Percentiles rank a stretch among this genome's conserved stretches.
phyloP scores from a whole-genome alignment of 92 coral and sea anemone species.

The Hydrozoanthus gracilis region DNA sequence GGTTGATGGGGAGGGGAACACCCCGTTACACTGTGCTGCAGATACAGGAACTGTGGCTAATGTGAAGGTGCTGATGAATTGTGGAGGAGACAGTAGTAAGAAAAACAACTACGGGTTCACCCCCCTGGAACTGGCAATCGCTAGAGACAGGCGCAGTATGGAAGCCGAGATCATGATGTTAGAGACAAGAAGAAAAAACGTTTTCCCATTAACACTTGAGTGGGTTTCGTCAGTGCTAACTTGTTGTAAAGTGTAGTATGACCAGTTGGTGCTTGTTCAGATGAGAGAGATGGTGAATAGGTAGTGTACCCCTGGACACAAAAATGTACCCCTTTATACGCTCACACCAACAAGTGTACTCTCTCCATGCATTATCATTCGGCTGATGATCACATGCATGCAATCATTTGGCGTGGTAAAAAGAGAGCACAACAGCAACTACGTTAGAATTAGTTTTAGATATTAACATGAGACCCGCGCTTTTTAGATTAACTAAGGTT shows the following conservation, averaged over 20 bases:
- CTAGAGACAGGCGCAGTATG: slow-evolving; percentile 45
- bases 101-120: slow-evolving; percentile 30
- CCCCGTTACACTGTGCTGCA: slow-evolving; percentile 40
- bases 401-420: too few relatives aligned
- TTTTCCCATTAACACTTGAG: slow-evolving; percentile 20
- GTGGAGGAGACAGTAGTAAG: slow-evolving; percentile 23
- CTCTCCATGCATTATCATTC: too few relatives aligned
- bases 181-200: slow-evolving; percentile 11
- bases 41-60: slow-evolving; percentile 16
- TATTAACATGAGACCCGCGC: too few relatives aligned
- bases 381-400: too few relatives aligned
- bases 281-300: too few relatives aligned
- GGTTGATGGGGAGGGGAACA: slow-evolving; percentile 30
- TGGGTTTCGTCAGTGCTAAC: slow-evolving; percentile 33
- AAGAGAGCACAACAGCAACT: too few relatives aligned
- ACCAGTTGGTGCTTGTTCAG: too few relatives aligned
- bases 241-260: background rate
- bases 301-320: too few relatives aligned
- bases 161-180: slow-evolving; percentile 17
- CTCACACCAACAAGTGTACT: too few relatives aligned
- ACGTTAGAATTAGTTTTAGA: too few relatives aligned
- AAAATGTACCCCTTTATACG: too few relatives aligned
- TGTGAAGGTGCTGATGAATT: slow-evolving; percentile 3
- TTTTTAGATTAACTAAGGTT: too few relatives aligned
- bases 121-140: slow-evolving; percentile 23